A percentile compares a stretch with the other conserved stretches of the same genome.
Evolutionary conservation across 2,113 vertebrate genomes (phyloP).

Genomic region (Dolichallabes microphthalmus): DNA sequence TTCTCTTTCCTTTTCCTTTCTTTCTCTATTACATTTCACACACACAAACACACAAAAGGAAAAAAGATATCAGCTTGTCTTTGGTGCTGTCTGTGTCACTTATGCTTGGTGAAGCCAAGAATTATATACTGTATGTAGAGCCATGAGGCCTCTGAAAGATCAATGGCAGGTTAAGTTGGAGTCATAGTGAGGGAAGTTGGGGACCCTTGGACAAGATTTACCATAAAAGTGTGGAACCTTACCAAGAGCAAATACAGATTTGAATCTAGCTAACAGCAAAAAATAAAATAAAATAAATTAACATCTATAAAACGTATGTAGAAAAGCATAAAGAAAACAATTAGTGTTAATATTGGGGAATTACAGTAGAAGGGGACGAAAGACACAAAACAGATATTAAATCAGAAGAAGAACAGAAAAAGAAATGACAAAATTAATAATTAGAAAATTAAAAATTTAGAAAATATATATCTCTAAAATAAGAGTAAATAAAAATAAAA

Average conservation of each 20-base stretch:
- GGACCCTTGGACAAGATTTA: not conserved
- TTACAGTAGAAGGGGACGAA: too few relatives aligned
- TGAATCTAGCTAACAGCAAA: not conserved
- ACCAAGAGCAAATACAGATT: too few relatives aligned
- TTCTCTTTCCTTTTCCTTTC: constrained; percentile 1
- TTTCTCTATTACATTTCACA: constrained; percentile 7
- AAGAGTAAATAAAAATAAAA: not conserved
- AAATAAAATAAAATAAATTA: not conserved
- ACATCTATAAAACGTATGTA: not conserved
- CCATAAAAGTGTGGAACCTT: not conserved
- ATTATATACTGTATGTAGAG: not conserved
- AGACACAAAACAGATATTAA: too few relatives aligned
- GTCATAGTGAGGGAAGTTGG: not conserved
- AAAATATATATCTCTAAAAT: not conserved
- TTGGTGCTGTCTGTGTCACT: constrained; percentile 25
- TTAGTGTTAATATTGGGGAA: not conserved
- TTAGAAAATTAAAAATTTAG: not conserved
- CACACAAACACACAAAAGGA: not conserved
- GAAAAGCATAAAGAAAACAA: not conserved
- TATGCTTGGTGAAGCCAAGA: constrained; percentile 19
- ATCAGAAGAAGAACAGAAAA: not conserved
- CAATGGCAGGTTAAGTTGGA: constrained; percentile 9
- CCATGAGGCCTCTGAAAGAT: not conserved
- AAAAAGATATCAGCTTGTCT: constrained; percentile 22
- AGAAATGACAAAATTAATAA: not conserved